Evolutionary conservation across 2,888 invertebrate genomes (phyloP), one percentile per base, ranked within the genome.

Genomic region (Teleogryllus oceanicus): DNA sequence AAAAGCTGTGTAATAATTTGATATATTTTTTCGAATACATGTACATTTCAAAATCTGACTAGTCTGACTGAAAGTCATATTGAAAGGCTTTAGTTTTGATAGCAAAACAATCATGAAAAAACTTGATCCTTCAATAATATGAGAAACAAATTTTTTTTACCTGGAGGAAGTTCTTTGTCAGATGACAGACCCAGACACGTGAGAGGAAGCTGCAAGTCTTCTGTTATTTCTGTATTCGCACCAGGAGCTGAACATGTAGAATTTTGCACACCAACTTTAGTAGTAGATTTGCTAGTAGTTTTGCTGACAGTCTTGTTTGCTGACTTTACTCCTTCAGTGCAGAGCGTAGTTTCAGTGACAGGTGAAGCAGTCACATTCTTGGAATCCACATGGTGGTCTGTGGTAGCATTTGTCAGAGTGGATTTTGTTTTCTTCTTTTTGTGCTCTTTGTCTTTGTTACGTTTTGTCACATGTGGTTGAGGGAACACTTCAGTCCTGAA

Each of bases 341-440:
- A 21, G 11, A 12, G n/a, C 8, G 49, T 50, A 50, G 77, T 37
- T 49, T 77, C 77, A 24, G 49, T 77, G 77, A 12, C 11, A 2
- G 77, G 49, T 8, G 49, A 62, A 62, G 49, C 62, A 76, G 76
- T 50, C 37, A 20, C 49, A 50, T 79, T 18, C n/a, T 62, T 62
- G 62, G 62, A 62, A 18, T 62, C 62, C n/a, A 62, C 62, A 12
- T 62, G 62, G 81, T 77, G 21, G 80, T 79, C 21, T 49, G 81
- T 62, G 82, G 81, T 78, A 5, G 50, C 50, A 62, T 1, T n/a
- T 18, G n/a, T n/a, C n/a, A 62, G n/a, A 18, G 80, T 75, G 13
- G 85, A 84, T 83, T 89, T 87, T 77, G 86, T 85, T 84, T 91
- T 91, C 85, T 91, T 92, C 85, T 91, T 91, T 86, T 92, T 92